Evolutionary conservation across 2,113 vertebrate species (phyloP), one percentile per base, ranked within the genome.

Genomic region (Delphinapterus leucas): DNA sequence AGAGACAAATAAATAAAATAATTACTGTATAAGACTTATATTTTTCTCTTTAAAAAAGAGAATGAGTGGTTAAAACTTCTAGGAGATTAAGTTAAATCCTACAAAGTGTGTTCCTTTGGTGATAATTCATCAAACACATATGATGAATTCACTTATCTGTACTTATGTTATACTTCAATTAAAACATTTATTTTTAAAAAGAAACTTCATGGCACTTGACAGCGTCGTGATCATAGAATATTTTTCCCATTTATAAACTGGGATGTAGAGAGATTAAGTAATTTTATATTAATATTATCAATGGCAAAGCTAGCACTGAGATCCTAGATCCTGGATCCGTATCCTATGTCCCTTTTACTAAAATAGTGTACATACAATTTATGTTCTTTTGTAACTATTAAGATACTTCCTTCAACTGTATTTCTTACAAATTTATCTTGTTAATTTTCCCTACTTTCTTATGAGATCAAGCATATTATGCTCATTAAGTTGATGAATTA

Each of bases 401-500:
- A 94, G 49, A 23, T 85, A 81, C 23, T 77, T 93, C 14, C 23
- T 89, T 79, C 74, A 82, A 86, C 11, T 86, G 83, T 55, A 58
- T n/a, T 96, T 76, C 23, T 89, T 88, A 65, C 18, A 92, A 80
- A 92, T 95, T 88, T 41, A 73, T 44, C 2, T 81, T 77, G 12
- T 12, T 82, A 25, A 89, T 83, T 60, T 67, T 84, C 11, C 15
- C 47, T 84, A 10, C 41, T 76, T 76, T 91, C 44, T 60, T 60
- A 73, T 8, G 81, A 87, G 58, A 77, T 95, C 11, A 87, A 85
- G 71, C 28, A 6, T 81, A 67, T 80, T 86, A 63, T 71, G 49
- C 9, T 87, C 77, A 49, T 58, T 93, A 95, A 74, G 5, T 76
- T 95, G 38, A 83, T 96, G 76, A 92, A 91, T 79, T 73, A 65